A percentile compares a stretch with the other conserved stretches of the same genome.
phyloP scores from a whole-genome alignment of 2,113 vertebrate genomes.

The Baryphthengus martii region DNA sequence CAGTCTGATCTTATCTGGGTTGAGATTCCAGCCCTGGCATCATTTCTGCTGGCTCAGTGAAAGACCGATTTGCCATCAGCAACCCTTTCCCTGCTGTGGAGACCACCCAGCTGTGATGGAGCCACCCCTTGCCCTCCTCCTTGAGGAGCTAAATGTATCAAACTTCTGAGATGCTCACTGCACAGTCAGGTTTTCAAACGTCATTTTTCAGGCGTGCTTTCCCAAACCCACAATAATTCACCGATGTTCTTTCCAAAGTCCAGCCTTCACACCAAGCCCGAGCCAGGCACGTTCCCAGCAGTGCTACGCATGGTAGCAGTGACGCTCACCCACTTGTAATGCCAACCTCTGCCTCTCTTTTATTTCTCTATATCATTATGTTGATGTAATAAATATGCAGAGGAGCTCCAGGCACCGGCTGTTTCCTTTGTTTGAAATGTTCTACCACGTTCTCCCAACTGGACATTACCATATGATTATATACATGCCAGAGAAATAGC shows the following conservation, averaged over 20 bases:
- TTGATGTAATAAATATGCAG: slow-evolving; percentile 39
- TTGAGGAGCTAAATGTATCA: accelerated
- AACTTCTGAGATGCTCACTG: not conserved
- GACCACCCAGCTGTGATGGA: not conserved
- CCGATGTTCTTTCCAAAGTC: not conserved
- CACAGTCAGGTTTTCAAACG: not conserved
- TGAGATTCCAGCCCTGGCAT: not conserved
- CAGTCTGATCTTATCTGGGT: not conserved
- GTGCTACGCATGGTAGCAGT: not conserved
- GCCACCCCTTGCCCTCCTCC: not conserved
- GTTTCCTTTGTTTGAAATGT: not conserved
- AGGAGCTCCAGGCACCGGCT: not conserved
- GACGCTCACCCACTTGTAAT: not conserved
- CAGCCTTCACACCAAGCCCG: not conserved
- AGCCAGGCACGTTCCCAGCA: not conserved
- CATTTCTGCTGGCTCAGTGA: not conserved
- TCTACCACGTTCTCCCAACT: slow-evolving; percentile 5
- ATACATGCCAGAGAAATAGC: slow-evolving; percentile 15
- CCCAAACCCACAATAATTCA: not conserved
- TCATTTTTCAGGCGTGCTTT: not conserved
- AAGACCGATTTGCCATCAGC: not conserved
- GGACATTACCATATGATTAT: slow-evolving; percentile 34
- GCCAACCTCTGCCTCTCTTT: not conserved
- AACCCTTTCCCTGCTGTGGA: not conserved
- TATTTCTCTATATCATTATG: slow-evolving; percentile 47